Evolutionary conservation across 1,140 invertebrate species (phyloP), one percentile per base, ranked within the genome.

Genomic region (Penaeus japonicus): DNA sequence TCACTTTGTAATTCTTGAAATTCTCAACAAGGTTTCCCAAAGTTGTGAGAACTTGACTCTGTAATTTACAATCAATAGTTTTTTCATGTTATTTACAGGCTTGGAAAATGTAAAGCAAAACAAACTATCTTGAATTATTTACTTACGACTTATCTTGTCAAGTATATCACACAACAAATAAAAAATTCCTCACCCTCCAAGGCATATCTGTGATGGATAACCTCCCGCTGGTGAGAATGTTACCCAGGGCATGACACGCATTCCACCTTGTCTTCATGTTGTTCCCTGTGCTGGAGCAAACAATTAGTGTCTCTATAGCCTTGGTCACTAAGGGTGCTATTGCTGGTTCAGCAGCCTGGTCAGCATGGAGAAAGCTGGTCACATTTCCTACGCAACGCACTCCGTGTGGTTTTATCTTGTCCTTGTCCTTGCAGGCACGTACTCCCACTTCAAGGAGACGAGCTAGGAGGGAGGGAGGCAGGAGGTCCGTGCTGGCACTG

Each of bases 191-290:
- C 92, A 94, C 94, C 92, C 93, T 93, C 94, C 93, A 95, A 22
- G 93, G 91, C 77, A 91, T 92, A 15, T 93, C 92, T 59, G 93
- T 92, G 32, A 92, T 92, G 91, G 95, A 95, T 2, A 96, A 92
- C 15, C 92, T 91, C 4, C 93, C 91, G 92, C 96, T 96, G 90
- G 94, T 95, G 92, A 97, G 94, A 65, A 96, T 93, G 90, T 96
- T 96, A 30, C 96, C 96, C 20, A 97, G 92, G 22, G 97, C 96
- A 92, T 97, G 96, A 92, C 97, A 98, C 17, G 97, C 96, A 93
- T 98, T 98, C 97, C 97, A 98, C 75, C 96, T 94, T 15, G 97
- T 94, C 93, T 97, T 97, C 94, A 97, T 96, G 91, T 96, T 95
- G 78, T 94, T 95, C 57, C 95, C 95, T 47, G 93, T 93, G 1